Evolutionary conservation across 2,797 vertebrate genomes (phyloP).

Genomic region (Lithobates pipiens): DNA sequence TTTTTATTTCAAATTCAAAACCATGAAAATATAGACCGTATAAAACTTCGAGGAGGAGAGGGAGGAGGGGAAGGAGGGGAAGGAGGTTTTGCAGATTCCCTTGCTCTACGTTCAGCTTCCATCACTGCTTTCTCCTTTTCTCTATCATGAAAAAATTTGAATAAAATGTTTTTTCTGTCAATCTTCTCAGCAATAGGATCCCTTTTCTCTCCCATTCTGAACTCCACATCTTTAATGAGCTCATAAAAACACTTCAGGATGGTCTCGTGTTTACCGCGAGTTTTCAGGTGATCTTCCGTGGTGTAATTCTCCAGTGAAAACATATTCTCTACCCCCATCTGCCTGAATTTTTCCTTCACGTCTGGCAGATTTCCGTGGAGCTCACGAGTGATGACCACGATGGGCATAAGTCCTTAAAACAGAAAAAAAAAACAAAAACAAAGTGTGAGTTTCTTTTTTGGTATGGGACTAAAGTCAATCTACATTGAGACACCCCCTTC

Average conservation of each 20-base stretch:
- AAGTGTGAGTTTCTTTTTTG: too few relatives aligned
- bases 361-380: background rate
- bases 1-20: too few relatives aligned
- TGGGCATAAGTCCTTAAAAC: background rate
- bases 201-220: background rate
- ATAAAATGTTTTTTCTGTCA: background rate
- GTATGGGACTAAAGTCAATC: too few relatives aligned
- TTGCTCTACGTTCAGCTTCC: too few relatives aligned
- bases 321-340: background rate
- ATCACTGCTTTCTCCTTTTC: too few relatives aligned
- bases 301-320: constrained; percentile 23
- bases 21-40: too few relatives aligned
- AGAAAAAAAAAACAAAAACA: background rate
- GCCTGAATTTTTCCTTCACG: background rate
- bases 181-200: background rate
- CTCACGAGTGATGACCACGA: background rate
- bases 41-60: too few relatives aligned
- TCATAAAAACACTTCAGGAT: background rate
- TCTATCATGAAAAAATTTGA: too few relatives aligned
- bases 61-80: too few relatives aligned
- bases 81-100: too few relatives aligned
- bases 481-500: too few relatives aligned
- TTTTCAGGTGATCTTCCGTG: background rate
- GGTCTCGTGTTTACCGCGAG: background rate
- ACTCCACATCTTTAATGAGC: background rate